Conservation (phyloP, 2,113 vertebrate genomes). For the Acanthisitta chloris region DNA sequence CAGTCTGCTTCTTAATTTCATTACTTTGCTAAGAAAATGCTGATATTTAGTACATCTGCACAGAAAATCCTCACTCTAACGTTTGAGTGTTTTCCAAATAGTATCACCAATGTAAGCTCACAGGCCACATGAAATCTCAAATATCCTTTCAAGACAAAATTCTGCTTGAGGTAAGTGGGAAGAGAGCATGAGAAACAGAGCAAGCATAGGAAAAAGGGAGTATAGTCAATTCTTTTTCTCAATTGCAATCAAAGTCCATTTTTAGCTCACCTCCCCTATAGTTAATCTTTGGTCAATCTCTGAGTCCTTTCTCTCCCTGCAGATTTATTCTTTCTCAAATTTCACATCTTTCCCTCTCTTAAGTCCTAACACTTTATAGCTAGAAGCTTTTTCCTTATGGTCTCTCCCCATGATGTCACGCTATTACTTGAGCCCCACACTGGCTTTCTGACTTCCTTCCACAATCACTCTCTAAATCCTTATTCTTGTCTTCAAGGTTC, state of each 20-base stretch:
- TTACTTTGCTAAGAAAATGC: not conserved
- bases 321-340: slow-evolving; percentile 1
- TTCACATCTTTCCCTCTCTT: not conserved
- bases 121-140: not conserved
- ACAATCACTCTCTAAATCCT: not conserved
- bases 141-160: not conserved
- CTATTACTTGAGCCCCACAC: not conserved
- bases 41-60: not conserved
- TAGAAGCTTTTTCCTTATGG: slow-evolving; percentile 1
- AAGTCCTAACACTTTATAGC: not conserved
- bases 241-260: not conserved
- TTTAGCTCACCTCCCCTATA: not conserved
- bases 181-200: not conserved
- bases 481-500: not conserved
- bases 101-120: not conserved
- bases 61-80: not conserved
- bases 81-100: not conserved
- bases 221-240: not conserved
- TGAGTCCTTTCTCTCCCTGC: not conserved
- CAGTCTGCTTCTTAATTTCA: not conserved
- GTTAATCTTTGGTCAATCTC: slow-evolving; percentile 32
- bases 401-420: not conserved
- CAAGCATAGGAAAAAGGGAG: not conserved
- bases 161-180: not conserved
- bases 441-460: not conserved